Conservation (phyloP, 2,888 invertebrate genomes). For the Drosophila siamana region DNA sequence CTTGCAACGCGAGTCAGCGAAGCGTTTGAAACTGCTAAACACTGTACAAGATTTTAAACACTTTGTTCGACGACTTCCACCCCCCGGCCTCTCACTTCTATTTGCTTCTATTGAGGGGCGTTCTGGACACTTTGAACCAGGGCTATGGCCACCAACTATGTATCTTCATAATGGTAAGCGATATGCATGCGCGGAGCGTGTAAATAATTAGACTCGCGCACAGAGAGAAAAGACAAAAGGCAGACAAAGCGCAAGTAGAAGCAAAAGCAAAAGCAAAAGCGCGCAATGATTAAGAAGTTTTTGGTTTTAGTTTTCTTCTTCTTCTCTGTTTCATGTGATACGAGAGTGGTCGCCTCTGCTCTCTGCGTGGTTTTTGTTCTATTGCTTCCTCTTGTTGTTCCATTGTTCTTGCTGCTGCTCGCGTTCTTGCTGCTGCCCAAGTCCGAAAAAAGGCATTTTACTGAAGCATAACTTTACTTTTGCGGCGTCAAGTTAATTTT, state of each 20-base stretch:
- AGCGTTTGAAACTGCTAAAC: constrained; percentile 73
- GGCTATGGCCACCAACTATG: constrained; percentile 29
- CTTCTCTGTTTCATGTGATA: constrained; percentile 18
- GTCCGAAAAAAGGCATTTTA: constrained; percentile 68
- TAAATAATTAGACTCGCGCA: constrained; percentile 69
- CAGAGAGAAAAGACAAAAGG: constrained; percentile 33
- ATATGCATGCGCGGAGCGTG: constrained; percentile 75
- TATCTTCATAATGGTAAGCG: constrained; percentile 64
- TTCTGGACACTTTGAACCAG: constrained; percentile 58
- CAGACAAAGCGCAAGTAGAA: constrained; percentile 4
- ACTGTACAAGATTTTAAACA: constrained; percentile 74
- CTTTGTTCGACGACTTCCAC: constrained; percentile 45
- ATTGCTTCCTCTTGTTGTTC: constrained; percentile 5
- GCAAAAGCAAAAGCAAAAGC: constrained; percentile 38
- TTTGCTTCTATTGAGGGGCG: constrained; percentile 7
- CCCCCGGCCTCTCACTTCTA: neutral
- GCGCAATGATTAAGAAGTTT: constrained; percentile 60
- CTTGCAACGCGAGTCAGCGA: constrained; percentile 54
- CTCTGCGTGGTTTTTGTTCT: constrained; percentile 8
- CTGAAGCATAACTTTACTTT: constrained; percentile 76
- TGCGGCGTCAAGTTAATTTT: constrained; percentile 73
- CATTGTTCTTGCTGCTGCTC: constrained; percentile 43
- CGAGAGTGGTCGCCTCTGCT: constrained; percentile 5
- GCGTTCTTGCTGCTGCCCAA: constrained; percentile 16
- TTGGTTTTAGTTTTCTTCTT: constrained; percentile 15